Percentiles rank a stretch among this genome's conserved stretches.
phyloP scores from a whole-genome alignment of 2,797 vertebrate species.

The Lycodopsis pacificus region DNA sequence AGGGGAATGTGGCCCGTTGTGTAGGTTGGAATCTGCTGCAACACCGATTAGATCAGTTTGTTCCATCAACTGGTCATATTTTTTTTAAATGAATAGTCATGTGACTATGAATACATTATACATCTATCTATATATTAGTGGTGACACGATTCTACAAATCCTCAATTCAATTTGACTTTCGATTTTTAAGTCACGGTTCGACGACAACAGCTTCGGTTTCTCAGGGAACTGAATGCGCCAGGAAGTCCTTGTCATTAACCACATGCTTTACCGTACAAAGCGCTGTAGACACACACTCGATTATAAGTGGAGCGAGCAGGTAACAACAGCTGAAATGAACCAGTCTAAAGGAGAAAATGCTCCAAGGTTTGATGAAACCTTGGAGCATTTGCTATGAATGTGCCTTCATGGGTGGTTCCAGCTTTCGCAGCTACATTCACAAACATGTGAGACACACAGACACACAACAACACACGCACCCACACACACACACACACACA shows the following conservation, averaged over 20 bases:
- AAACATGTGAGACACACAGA: constrained; percentile 1
- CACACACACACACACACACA: constrained; percentile 14
- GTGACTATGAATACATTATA: background rate
- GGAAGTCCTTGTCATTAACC: no score
- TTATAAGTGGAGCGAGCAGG: no score
- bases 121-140: background rate
- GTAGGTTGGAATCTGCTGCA: background rate
- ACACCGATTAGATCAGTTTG: background rate
- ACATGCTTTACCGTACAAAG: background rate
- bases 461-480: background rate
- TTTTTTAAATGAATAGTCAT: no score
- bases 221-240: background rate
- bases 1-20: background rate
- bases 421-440: constrained; percentile 4
- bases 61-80: no score
- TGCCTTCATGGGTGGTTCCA: background rate
- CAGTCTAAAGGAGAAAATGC: background rate
- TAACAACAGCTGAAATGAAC: background rate
- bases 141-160: no score
- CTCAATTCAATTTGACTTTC: no score
- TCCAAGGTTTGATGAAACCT: background rate
- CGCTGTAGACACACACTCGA: no score
- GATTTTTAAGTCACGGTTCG: no score
- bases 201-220: no score
- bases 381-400: background rate